Percentiles rank a stretch among this genome's conserved stretches.
These are phyloP conservation scores for Montipora capitata DNA, from an alignment of 92 coral and sea anemone species.

Conservation along the genomic window DNA sequence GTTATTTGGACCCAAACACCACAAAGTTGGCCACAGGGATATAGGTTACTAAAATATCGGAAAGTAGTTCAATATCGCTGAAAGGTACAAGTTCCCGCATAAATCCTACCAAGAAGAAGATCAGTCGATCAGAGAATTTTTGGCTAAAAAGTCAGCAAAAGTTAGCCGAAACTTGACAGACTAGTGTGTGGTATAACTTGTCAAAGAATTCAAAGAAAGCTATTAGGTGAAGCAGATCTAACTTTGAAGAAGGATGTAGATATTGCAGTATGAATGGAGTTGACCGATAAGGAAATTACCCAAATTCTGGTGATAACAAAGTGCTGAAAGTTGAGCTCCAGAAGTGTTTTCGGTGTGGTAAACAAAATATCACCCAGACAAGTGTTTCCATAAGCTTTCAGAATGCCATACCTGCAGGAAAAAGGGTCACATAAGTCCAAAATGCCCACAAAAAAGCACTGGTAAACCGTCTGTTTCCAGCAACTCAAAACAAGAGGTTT, in stretches of 20 bases:
- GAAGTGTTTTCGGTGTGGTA: conserved; percentile 61
- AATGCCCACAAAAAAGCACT: conserved; percentile 42
- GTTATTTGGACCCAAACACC: no score
- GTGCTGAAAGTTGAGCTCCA: neutral
- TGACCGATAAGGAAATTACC: conserved; percentile 19
- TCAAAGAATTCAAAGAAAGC: conserved; percentile 42
- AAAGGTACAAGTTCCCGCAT: conserved; percentile 40
- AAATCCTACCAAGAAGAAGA: conserved; percentile 19
- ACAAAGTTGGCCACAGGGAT: no score
- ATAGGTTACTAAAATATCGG: no score
- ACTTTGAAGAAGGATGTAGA: conserved; percentile 41
- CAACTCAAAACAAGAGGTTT: neutral
- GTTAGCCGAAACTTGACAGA: conserved; percentile 31
- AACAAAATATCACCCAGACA: conserved; percentile 53
- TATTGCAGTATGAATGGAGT: conserved; percentile 57
- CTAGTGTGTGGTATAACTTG: conserved; percentile 52
- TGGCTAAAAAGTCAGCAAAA: conserved; percentile 1
- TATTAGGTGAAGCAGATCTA: conserved; percentile 55
- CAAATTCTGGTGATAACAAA: neutral
- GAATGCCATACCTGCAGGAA: no score
- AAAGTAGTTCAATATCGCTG: neutral
- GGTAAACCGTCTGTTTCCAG: conserved; percentile 1
- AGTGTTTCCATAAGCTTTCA: no score
- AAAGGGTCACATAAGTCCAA: conserved; percentile 22
- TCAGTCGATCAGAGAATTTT: conserved; percentile 29